phyloP scores from a whole-genome alignment of 2,113 vertebrate genomes.

The Crotalus helleri region DNA sequence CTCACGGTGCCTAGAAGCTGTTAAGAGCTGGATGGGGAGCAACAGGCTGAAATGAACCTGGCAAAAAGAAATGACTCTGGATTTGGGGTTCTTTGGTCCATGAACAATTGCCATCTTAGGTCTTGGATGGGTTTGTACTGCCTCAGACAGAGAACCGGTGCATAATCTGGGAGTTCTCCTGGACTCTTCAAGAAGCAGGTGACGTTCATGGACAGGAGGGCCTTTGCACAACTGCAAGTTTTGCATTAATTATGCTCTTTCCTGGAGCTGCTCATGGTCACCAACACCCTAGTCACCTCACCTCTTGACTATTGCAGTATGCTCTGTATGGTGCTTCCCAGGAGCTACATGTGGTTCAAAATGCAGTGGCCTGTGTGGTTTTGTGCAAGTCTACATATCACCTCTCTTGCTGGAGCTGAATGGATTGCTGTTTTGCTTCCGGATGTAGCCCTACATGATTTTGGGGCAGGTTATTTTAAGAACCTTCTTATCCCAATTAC shows the following conservation, averaged over 20 bases:
- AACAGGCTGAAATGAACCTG: background rate
- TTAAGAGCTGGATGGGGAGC: background rate
- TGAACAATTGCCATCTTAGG: background rate
- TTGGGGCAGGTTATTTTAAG: background rate
- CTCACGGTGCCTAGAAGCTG: background rate
- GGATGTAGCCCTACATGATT: background rate
- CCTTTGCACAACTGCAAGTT: background rate
- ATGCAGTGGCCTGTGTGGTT: background rate
- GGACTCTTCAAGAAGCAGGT: background rate
- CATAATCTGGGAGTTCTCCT: background rate
- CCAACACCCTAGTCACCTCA: background rate
- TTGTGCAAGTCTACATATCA: background rate
- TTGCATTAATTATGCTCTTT: background rate
- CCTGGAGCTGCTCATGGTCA: background rate
- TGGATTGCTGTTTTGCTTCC: background rate
- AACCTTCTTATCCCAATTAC: background rate
- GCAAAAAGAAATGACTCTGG: background rate
- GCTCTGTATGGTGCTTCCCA: background rate
- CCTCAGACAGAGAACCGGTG: background rate
- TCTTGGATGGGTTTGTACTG: background rate
- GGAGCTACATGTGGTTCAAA: background rate
- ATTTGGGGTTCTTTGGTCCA: background rate
- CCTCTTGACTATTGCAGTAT: background rate
- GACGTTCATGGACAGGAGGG: background rate
- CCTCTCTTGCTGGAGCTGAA: background rate